A percentile compares a stretch with the other conserved stretches of the same genome.
Evolutionary conservation across 2,797 vertebrate species (phyloP).

Genomic region (Heliangelus exortis): DNA sequence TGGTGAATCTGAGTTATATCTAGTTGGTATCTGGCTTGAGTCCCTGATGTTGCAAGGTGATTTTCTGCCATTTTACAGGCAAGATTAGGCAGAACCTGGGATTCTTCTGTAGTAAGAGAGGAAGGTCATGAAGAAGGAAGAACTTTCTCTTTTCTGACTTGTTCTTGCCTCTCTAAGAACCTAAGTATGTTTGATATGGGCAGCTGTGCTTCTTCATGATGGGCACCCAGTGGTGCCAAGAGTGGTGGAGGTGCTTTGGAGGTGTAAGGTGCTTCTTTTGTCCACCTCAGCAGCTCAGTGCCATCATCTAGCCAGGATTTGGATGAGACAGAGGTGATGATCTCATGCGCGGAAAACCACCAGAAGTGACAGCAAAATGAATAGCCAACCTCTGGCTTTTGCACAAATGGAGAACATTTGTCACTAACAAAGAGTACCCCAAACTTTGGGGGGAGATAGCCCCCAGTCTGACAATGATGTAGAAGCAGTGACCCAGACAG

Average conservation of each 20-base stretch:
- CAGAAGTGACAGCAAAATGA: constrained; percentile 34
- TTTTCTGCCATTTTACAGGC: constrained; percentile 45
- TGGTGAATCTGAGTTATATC: constrained; percentile 44
- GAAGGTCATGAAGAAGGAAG: not conserved
- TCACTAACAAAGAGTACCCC: not conserved
- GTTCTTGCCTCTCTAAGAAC: not conserved
- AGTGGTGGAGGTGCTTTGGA: not conserved
- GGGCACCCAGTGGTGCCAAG: not conserved
- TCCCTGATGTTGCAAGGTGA: constrained; percentile 61
- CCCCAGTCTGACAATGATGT: not conserved
- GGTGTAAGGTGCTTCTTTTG: not conserved
- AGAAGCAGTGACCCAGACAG: constrained; percentile 14
- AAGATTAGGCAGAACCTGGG: constrained; percentile 11
- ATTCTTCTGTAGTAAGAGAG: not conserved
- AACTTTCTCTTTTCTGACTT: not conserved
- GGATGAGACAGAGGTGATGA: not conserved
- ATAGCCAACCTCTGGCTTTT: constrained; percentile 22
- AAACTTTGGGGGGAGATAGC: constrained; percentile 22
- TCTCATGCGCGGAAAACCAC: not conserved
- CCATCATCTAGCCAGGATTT: not conserved
- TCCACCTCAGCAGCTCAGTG: not conserved
- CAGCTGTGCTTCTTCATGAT: not conserved
- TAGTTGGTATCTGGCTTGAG: constrained; percentile 55
- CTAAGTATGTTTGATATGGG: not conserved
- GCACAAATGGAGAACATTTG: constrained; percentile 1